phyloP scores from a whole-genome alignment of 2,113 vertebrate genomes.

The Ameiurus melas region DNA sequence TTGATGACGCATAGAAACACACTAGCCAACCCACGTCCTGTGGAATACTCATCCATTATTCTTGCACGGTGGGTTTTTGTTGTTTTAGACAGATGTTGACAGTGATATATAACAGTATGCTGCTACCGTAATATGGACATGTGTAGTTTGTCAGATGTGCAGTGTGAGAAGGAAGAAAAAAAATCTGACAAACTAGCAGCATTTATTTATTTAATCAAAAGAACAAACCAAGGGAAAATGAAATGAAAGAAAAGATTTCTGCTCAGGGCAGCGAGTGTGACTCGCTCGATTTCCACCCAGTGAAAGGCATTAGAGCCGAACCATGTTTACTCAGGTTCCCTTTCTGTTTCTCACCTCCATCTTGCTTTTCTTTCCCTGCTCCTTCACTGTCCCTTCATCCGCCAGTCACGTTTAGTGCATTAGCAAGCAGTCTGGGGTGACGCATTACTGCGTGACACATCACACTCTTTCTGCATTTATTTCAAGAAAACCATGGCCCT shows the following conservation, averaged over 20 bases:
- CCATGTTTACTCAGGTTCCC: conserved; percentile 47
- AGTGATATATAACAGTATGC: background rate
- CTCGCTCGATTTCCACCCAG: conserved; percentile 41
- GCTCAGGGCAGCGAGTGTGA: conserved; percentile 25
- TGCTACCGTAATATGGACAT: background rate
- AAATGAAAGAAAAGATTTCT: conserved; percentile 20
- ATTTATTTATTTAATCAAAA: conserved; percentile 30
- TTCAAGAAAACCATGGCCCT: conserved; percentile 42
- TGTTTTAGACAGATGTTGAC: conserved; percentile 40
- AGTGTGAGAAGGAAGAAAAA: background rate
- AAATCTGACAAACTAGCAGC: background rate
- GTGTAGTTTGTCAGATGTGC: conserved; percentile 2
- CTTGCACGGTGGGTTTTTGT: conserved; percentile 41
- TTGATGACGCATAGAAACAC: conserved; percentile 18
- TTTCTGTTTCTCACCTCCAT: background rate
- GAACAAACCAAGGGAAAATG: background rate
- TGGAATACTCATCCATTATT: conserved; percentile 46
- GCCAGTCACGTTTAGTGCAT: conserved; percentile 48
- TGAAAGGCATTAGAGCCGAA: conserved; percentile 46
- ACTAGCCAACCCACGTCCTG: conserved; percentile 12
- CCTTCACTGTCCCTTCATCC: conserved; percentile 43
- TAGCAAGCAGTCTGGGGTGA: conserved; percentile 49
- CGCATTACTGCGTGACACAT: conserved; percentile 49
- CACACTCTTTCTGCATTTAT: conserved; percentile 46
- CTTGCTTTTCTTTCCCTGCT: background rate